Evolutionary conservation across 2,113 vertebrate species (phyloP), one percentile per base, ranked within the genome.

Genomic region (Rhinogobius similis): DNA sequence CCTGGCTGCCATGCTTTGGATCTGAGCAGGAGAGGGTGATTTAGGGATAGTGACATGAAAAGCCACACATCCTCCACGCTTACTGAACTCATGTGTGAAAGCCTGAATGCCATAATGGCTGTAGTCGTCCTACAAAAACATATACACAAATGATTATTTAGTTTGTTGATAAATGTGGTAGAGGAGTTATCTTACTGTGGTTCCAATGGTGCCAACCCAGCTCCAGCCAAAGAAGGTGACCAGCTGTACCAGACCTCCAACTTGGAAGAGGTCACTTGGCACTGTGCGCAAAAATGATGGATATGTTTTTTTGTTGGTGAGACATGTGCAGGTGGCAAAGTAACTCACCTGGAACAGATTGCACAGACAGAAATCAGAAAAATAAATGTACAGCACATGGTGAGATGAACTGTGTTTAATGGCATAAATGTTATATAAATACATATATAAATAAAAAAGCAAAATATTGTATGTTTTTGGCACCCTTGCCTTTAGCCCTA

Each of bases 251-350:
- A 94, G 87, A 41, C 90, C 91, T 36, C 64, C 76, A 4, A 92
- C 90, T 82, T 94, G 93, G 74, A 91, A 93, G 24, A 89, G 58
- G 74, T 94, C 93, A 59, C 88, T 93, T 0, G 93, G 93, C 21
- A 93, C 89, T 14, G 92, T 94, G 59, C 93, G 78, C 68, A 93
- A 79, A 73, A 93, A 93, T n/a, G 89, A 80, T 1, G 91, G 92
- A 65, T 88, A 90, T 58, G 81, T 67, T 1, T 32, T n/a, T 39
- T 92, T 92, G 74, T 94, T 84, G 62, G 83, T 92, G 4, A 94
- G 88, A 74, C 92, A 91, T 0, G 87, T 83, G 24, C 93, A 93
- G 41, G 93, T 92, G 26, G 93, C 87, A 72, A 87, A 94, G 77
- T 92, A 89, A 55, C 93, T 94, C 21, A 94, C 89, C 93, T 94